Percentiles rank a stretch among this genome's conserved stretches.
These are phyloP conservation scores for Psephotus haematonotus DNA, from an alignment of 2,113 vertebrate genomes.

Conservation along the genomic window DNA sequence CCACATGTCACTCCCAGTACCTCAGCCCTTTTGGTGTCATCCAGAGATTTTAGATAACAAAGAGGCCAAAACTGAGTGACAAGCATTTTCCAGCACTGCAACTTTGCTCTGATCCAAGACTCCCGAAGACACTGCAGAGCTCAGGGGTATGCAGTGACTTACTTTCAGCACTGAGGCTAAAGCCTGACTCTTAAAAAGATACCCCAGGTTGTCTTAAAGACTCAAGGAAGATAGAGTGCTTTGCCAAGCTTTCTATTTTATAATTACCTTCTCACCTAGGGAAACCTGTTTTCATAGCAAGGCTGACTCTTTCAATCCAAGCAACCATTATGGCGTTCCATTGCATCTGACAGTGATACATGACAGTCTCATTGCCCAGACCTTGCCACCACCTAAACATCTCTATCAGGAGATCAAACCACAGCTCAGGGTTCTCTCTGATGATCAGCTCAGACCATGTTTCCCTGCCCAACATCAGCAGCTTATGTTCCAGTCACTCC, in stretches of 20 bases:
- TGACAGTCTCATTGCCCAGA: neutral
- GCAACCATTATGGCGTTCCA: neutral
- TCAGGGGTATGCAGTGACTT: neutral
- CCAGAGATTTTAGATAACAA: neutral
- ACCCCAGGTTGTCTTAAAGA: neutral
- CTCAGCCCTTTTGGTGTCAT: neutral
- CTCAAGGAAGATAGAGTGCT: neutral
- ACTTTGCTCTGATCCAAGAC: neutral
- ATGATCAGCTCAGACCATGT: neutral
- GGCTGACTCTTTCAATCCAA: neutral
- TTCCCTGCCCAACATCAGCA: neutral
- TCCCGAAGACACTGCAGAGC: neutral
- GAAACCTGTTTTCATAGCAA: neutral
- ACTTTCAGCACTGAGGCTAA: neutral
- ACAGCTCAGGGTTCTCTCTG: neutral
- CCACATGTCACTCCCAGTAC: too few species aligned
- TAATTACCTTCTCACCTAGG: neutral
- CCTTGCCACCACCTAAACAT: neutral
- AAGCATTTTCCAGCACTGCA: neutral
- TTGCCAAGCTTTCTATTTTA: neutral
- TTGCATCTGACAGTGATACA: neutral
- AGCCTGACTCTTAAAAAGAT: neutral
- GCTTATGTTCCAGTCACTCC: neutral
- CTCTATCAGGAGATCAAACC: neutral
- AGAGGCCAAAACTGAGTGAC: accelerated